Evolutionary conservation across 2,888 invertebrate genomes (phyloP).

Genomic region (Tricholauxania praeusta): DNA sequence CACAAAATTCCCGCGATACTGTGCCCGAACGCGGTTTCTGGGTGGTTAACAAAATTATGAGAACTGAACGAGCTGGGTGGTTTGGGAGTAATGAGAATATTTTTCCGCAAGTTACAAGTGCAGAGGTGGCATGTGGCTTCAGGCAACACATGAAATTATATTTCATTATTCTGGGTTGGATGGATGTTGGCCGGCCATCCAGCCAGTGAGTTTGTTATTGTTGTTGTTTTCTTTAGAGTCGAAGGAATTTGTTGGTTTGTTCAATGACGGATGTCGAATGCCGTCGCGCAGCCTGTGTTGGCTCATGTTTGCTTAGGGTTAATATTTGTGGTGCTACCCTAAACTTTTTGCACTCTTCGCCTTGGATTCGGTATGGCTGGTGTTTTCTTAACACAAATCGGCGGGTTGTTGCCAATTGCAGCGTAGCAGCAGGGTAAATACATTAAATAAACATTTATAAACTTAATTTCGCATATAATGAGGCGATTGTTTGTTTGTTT

Average conservation of each 20-base stretch:
- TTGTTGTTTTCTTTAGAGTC: neutral
- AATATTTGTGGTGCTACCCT: conserved; percentile 18
- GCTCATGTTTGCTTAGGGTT: conserved; percentile 19
- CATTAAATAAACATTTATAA: conserved; percentile 64
- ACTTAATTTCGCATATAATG: conserved; percentile 66
- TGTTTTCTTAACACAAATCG: conserved; percentile 43
- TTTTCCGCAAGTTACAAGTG: conserved; percentile 26
- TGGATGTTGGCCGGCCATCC: conserved; percentile 1
- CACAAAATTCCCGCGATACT: conserved; percentile 38
- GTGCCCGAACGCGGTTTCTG: neutral
- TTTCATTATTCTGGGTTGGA: conserved; percentile 51
- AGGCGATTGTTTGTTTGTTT: conserved; percentile 57
- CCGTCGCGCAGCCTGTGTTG: neutral
- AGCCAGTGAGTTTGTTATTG: neutral
- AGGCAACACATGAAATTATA: conserved; percentile 60
- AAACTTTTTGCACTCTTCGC: neutral
- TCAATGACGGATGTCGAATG: conserved; percentile 17
- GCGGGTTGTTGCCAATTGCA: conserved; percentile 39
- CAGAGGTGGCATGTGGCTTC: conserved; percentile 51
- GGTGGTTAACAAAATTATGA: neutral
- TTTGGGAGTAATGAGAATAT: neutral
- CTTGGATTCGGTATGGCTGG: conserved; percentile 1
- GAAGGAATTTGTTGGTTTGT: conserved; percentile 14
- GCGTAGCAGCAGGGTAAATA: conserved; percentile 49
- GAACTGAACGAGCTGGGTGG: neutral